phyloP scores from a whole-genome alignment of 2,888 invertebrate species.

The Myopa tessellatipennis region DNA sequence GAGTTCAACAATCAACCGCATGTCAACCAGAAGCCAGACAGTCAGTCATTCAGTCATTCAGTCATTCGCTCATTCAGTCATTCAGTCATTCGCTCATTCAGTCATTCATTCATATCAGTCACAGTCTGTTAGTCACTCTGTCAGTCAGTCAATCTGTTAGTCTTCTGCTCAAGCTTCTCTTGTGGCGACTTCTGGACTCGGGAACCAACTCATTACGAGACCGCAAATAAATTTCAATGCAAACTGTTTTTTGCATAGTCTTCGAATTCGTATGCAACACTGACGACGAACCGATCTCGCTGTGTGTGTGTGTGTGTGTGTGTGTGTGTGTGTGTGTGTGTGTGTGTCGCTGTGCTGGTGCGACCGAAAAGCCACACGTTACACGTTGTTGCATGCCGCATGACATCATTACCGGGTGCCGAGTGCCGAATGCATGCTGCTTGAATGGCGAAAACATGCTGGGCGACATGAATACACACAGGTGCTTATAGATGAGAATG shows the following conservation, averaged over 20 bases:
- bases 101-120: too few species aligned
- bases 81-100: too few species aligned
- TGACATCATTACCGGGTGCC: not conserved
- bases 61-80: too few species aligned
- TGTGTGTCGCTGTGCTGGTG: not conserved
- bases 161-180: not conserved
- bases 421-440: not conserved
- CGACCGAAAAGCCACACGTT: not conserved
- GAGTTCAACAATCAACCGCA: not conserved
- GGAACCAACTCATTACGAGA: slow-evolving; percentile 28
- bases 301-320: too few species aligned
- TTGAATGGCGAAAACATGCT: not conserved
- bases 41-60: not conserved
- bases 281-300: too few species aligned
- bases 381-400: not conserved
- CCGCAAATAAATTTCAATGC: slow-evolving; percentile 31
- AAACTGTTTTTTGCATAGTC: slow-evolving; percentile 37
- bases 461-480: not conserved
- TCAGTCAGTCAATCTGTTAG: not conserved
- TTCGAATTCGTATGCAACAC: slow-evolving; percentile 8
- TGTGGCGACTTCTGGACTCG: too few species aligned
- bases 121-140: too few species aligned
- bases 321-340: not conserved
- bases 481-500: not conserved
- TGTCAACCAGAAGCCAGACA: not conserved